phyloP scores from a whole-genome alignment of 1,140 invertebrate genomes.

The Ceratosolen solmsi region DNA sequence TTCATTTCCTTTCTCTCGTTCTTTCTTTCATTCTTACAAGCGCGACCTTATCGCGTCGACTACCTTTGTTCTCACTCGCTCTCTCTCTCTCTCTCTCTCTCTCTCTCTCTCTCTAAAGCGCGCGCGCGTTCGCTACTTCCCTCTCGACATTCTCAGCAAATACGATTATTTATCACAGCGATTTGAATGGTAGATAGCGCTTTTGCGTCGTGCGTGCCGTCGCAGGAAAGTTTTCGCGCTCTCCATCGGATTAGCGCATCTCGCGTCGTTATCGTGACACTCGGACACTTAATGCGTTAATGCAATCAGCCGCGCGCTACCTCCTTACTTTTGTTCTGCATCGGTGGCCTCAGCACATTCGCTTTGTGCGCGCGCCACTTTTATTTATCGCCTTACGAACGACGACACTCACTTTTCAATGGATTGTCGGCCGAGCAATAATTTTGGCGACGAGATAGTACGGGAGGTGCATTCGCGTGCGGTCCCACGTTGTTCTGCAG shows the following conservation, averaged over 20 bases:
- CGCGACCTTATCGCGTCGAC: no score
- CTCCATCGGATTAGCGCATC: background rate
- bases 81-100: slow-evolving; percentile 9
- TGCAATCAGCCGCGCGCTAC: background rate
- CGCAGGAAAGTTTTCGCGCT: background rate
- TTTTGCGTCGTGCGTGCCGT: background rate
- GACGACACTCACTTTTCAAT: no score
- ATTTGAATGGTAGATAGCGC: background rate
- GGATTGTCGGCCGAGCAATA: no score
- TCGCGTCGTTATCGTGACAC: background rate
- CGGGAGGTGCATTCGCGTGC: no score
- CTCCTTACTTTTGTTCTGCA: background rate
- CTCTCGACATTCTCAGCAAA: background rate
- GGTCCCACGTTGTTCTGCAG: no score
- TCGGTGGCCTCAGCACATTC: background rate
- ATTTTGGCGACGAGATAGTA: no score
- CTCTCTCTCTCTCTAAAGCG: background rate
- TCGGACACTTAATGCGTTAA: background rate
- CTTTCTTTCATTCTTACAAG: slow-evolving; percentile 2
- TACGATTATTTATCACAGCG: background rate
- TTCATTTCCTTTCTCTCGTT: no score
- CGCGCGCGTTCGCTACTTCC: background rate
- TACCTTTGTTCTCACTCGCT: slow-evolving; percentile 23
- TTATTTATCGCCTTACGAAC: no score
- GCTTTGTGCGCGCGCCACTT: background rate